Conservation (phyloP, 2,888 invertebrate genomes). For the Pyrgus malvae region DNA sequence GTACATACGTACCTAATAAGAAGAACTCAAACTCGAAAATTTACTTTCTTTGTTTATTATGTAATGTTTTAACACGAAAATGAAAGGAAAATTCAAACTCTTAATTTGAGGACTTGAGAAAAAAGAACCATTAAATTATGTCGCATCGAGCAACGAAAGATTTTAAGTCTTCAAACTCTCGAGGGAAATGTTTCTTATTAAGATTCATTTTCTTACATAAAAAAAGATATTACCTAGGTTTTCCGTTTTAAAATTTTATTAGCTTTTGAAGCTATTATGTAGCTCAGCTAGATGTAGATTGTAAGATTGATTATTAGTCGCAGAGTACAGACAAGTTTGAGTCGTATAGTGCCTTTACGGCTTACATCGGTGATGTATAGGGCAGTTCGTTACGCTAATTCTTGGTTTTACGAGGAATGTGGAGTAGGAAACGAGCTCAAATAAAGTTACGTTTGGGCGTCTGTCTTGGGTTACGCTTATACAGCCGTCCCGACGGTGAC, state of each 20-base stretch:
- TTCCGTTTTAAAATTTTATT: too few relatives aligned
- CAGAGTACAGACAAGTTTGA: too few relatives aligned
- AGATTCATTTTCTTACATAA: too few relatives aligned
- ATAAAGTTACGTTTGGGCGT: not conserved
- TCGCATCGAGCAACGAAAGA: not conserved
- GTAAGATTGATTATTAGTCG: too few relatives aligned
- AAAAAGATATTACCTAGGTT: too few relatives aligned
- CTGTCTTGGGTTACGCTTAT: slow-evolving; percentile 11
- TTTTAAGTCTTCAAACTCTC: not conserved
- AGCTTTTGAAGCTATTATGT: too few relatives aligned
- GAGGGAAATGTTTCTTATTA: not conserved
- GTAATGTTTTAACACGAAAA: too few relatives aligned
- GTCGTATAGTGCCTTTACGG: too few relatives aligned
- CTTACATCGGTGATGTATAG: not conserved
- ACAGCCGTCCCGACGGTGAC: not conserved
- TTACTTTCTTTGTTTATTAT: too few relatives aligned
- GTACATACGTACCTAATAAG: too few relatives aligned
- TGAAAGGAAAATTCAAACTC: not conserved
- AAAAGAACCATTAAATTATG: not conserved
- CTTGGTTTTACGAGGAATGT: not conserved
- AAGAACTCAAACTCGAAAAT: too few relatives aligned
- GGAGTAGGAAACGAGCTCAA: not conserved
- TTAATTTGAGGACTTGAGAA: not conserved
- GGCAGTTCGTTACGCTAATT: slow-evolving; percentile 1
- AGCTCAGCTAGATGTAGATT: too few relatives aligned